Conservation (phyloP, 2,113 vertebrate genomes). For the Upupa epops region DNA sequence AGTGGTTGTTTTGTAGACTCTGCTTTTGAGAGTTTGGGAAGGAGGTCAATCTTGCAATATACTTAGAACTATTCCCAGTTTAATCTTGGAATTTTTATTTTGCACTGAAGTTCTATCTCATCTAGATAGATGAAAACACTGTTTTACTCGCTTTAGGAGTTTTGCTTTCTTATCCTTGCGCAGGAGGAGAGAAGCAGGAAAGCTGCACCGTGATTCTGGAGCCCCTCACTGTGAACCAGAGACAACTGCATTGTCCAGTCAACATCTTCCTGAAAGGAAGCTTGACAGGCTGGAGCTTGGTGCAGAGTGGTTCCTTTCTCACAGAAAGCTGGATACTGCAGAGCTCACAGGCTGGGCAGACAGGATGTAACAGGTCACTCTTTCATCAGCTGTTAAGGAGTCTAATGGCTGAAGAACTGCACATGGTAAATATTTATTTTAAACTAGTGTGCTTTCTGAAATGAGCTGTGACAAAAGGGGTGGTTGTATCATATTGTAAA, state of each 20-base stretch:
- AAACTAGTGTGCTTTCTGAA: background rate
- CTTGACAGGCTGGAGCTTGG: slow-evolving; percentile 71
- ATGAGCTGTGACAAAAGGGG: background rate
- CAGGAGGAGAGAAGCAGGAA: slow-evolving; percentile 60
- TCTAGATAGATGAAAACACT: background rate
- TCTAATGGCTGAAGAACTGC: slow-evolving; percentile 68
- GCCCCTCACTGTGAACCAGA: slow-evolving; percentile 80
- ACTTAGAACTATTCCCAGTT: background rate
- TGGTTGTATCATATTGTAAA: background rate
- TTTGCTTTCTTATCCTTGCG: background rate
- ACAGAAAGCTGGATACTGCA: slow-evolving; percentile 85
- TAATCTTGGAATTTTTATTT: background rate
- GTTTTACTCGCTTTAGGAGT: background rate
- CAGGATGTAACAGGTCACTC: background rate
- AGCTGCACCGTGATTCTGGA: slow-evolving; percentile 80
- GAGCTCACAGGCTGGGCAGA: background rate
- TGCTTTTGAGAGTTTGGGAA: background rate
- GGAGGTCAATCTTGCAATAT: background rate
- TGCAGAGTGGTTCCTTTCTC: slow-evolving; percentile 40
- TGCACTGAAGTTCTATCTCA: background rate
- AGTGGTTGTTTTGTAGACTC: background rate
- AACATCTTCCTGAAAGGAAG: slow-evolving; percentile 79
- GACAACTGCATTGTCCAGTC: slow-evolving; percentile 67
- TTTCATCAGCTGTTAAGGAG: slow-evolving; percentile 77
- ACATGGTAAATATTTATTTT: slow-evolving; percentile 78